A percentile compares a stretch with the other conserved stretches of the same genome.
Conservation (phyloP, 2,888 invertebrate species). For the Diaphora mendica region DNA sequence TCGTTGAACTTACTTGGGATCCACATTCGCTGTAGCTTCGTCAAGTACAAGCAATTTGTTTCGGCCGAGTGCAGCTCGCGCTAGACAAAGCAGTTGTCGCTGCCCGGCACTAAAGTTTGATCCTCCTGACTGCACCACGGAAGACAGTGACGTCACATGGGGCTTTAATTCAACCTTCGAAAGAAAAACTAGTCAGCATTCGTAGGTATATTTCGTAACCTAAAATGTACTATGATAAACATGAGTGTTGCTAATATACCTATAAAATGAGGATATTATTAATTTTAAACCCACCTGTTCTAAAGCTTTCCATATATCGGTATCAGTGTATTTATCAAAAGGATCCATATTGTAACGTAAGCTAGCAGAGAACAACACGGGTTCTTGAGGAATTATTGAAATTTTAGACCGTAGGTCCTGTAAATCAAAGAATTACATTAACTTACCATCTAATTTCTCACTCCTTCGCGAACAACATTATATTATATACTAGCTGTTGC, state of each 20-base stretch:
- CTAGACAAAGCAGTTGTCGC: slow-evolving; percentile 94
- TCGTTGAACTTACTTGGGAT: slow-evolving; percentile 88
- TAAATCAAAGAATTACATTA: slow-evolving; percentile 21
- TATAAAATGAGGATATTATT: not conserved
- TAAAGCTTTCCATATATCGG: slow-evolving; percentile 91
- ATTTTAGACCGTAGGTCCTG: slow-evolving; percentile 92
- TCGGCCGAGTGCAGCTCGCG: slow-evolving; percentile 92
- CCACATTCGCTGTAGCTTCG: slow-evolving; percentile 97
- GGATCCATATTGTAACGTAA: slow-evolving; percentile 95
- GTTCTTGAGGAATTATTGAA: slow-evolving; percentile 97
- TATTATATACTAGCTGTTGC: too few species aligned
- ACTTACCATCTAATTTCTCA: too few species aligned
- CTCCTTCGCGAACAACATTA: not conserved
- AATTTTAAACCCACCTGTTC: slow-evolving; percentile 68
- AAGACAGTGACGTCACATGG: slow-evolving; percentile 87
- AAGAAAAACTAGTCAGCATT: slow-evolving; percentile 3
- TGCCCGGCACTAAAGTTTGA: slow-evolving; percentile 95
- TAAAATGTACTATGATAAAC: not conserved
- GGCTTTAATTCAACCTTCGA: slow-evolving; percentile 91
- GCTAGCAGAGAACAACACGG: slow-evolving; percentile 94
- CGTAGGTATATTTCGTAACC: not conserved
- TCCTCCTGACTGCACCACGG: slow-evolving; percentile 91
- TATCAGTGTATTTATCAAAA: slow-evolving; percentile 90
- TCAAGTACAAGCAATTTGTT: slow-evolving; percentile 94
- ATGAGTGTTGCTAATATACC: not conserved